Conservation (phyloP, 1,140 invertebrate genomes). For the Phymorhynchus buccinoides region DNA sequence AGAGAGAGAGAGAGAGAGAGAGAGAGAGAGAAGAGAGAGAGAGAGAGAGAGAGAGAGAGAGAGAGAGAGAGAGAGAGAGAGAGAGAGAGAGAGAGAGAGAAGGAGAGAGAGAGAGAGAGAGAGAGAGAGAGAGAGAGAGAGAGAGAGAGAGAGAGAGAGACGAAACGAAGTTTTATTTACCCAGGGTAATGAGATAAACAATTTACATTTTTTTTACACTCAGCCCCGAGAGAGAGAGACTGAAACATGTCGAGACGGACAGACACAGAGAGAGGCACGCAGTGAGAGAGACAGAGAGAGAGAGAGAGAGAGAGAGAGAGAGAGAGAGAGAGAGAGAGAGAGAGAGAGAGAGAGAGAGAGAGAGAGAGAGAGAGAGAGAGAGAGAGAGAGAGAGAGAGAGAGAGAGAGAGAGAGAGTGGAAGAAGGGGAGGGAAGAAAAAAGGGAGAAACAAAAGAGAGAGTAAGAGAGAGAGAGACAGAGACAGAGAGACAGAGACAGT, state of each 20-base stretch:
- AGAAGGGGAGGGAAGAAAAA: neutral
- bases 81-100: conserved; percentile 16
- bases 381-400: conserved; percentile 37
- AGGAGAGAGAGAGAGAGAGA: neutral
- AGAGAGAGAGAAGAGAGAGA: neutral
- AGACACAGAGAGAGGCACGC: too few relatives aligned
- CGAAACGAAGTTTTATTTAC: too few relatives aligned
- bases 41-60: neutral
- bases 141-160: conserved; percentile 15
- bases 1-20: neutral
- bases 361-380: conserved; percentile 30
- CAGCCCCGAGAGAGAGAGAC: too few relatives aligned
- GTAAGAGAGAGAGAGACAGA: neutral
- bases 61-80: neutral
- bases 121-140: conserved; percentile 15
- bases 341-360: neutral
- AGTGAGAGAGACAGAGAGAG: neutral
- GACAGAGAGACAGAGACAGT: neutral
- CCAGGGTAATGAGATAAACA: too few relatives aligned
- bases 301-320: conserved; percentile 31
- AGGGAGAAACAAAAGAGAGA: neutral
- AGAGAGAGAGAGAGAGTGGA: conserved; percentile 1
- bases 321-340: neutral
- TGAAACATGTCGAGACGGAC: too few relatives aligned
- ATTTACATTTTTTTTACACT: too few relatives aligned